phyloP scores from a whole-genome alignment of 2,113 vertebrate genomes.

The Otolemur garnettii region DNA sequence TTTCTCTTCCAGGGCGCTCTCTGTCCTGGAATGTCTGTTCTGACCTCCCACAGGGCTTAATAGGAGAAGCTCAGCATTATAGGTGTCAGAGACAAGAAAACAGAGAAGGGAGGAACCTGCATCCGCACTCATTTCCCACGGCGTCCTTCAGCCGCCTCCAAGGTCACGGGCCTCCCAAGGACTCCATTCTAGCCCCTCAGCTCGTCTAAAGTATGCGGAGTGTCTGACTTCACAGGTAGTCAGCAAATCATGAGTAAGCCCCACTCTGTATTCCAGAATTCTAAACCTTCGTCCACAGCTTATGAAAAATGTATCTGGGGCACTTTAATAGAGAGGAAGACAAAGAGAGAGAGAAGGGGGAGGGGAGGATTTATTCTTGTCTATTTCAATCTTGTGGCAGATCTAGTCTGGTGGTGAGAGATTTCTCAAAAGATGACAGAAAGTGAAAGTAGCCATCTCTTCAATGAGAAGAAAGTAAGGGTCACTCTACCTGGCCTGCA shows the following conservation, averaged over 20 bases:
- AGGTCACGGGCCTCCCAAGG: neutral
- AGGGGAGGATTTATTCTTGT: rapidly evolving
- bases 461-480: neutral
- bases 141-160: rapidly evolving
- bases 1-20: neutral
- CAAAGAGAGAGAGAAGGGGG: neutral
- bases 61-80: neutral
- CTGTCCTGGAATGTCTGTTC: neutral
- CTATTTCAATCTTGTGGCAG: neutral
- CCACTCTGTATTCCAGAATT: neutral
- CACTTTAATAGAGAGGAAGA: neutral
- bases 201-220: neutral
- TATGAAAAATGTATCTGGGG: neutral
- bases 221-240: neutral
- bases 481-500: neutral
- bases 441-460: neutral
- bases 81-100: neutral
- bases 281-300: neutral
- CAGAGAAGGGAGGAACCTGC: neutral
- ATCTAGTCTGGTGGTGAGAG: neutral
- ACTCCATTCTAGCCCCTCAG: neutral
- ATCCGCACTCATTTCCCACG: neutral
- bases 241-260: neutral
- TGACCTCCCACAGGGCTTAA: neutral
- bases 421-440: slow-evolving; percentile 9